Base-by-base conservation (phyloP, 2,113 vertebrate genomes). In the Rafetus swinhoei region DNA sequence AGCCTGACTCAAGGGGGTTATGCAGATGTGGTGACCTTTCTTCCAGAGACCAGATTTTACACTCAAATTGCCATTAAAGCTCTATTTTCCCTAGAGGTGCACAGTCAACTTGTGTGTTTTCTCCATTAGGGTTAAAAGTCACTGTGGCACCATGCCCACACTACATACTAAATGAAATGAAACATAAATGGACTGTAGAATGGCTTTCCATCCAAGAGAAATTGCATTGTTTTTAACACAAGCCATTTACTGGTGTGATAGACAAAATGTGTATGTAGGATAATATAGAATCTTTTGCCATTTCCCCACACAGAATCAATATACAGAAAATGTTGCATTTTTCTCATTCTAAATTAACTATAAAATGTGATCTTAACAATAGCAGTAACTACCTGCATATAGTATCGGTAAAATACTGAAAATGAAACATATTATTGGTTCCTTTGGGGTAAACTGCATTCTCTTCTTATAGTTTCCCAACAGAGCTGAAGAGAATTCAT, bases 11-110 rank as follows among this genome's bases (percentile, higher is more conserved):
- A 97, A 98, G 98, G 98, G 98, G 98, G 98, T 98, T 99, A 99
- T 99, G 99, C 97, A 99, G 98, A 99, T 99, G 97, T 98, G 98
- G 97, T 99, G 99, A 99, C 99, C 99, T 99, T 99, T 99, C 98
- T 99, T 98, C 98, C 98, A 98, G 97, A 98, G 98, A 98, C 98
- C 98, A 99, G 98, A 99, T 99, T 99, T 99, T 98, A 99, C 98
- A 99, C 98, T 99, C 98, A 99, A 98, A 99, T 99, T 99, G 98
- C 98, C 98, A 99, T 99, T 99, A 99, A 98, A 98, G 98, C 97
- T 94, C 89, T 79, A 86, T 96, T 93, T 95, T 98, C 98, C 99
- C 98, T 97, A 72, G 98, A 98, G 97, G 96, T 96, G 95, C 82
- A 90, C 95, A 97, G 98, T 97, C 97, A 98, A 98, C 97, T 97